phyloP scores from a whole-genome alignment of 2,888 invertebrate species.

The Sycophila texana region DNA sequence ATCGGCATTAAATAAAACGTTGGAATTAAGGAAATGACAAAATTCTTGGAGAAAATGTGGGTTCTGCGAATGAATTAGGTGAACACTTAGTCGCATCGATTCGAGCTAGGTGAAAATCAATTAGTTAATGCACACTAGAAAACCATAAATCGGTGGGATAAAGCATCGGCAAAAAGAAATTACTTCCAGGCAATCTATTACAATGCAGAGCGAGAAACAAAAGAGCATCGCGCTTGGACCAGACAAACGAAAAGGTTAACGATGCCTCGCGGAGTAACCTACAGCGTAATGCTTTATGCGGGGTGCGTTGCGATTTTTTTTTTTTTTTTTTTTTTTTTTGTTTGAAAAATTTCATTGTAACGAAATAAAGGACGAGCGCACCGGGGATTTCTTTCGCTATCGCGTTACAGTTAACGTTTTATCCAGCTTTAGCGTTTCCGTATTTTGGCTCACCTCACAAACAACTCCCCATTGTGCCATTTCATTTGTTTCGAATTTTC shows the following conservation, averaged over 20 bases:
- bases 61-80: too few species aligned
- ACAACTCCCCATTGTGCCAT: conserved; percentile 4
- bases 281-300: conserved; percentile 30
- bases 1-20: too few species aligned
- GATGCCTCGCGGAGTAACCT: conserved; percentile 40
- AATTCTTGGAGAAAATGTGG: too few species aligned
- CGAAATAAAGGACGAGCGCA: conserved; percentile 14
- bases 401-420: conserved; percentile 20
- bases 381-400: conserved; percentile 22
- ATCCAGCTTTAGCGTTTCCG: conserved; percentile 16
- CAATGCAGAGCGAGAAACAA: conserved; percentile 25
- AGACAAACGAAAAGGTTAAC: conserved; percentile 47
- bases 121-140: conserved; percentile 8
- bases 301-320: not conserved
- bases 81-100: too few species aligned
- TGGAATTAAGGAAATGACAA: too few species aligned
- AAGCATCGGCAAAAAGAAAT: conserved; percentile 19
- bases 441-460: conserved; percentile 5
- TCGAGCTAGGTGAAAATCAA: not conserved
- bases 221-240: conserved; percentile 9
- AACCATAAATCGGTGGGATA: conserved; percentile 27
- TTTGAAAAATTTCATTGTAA: conserved; percentile 48
- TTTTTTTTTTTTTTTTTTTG: conserved; percentile 30
- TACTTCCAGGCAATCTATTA: conserved; percentile 47
- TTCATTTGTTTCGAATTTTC: not conserved